A percentile compares a stretch with the other conserved stretches of the same genome.
These are phyloP conservation scores for Gephyroberyx darwinii DNA, from an alignment of 2,797 vertebrate genomes.

Conservation along the genomic window DNA sequence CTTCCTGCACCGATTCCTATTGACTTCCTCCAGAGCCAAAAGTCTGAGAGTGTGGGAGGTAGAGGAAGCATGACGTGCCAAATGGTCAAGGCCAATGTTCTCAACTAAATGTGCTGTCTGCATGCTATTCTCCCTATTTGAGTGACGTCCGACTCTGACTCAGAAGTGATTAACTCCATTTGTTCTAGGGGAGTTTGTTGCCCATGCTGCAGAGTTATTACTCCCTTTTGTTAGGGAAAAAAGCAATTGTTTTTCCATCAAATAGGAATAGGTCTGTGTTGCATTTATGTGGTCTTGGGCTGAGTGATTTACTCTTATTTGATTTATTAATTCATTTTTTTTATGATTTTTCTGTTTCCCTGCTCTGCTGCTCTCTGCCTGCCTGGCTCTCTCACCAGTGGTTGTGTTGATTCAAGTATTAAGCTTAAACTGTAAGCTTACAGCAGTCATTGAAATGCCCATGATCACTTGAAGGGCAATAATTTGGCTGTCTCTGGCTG, in stretches of 20 bases:
- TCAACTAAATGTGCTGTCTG: too few relatives aligned
- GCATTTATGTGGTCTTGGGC: not conserved
- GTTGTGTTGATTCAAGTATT: too few relatives aligned
- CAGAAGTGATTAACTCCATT: not conserved
- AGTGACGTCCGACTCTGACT: too few relatives aligned
- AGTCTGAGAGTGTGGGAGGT: conserved; percentile 8
- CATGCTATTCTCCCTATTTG: too few relatives aligned
- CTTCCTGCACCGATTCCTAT: conserved; percentile 30
- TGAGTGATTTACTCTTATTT: not conserved
- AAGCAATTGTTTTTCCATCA: not conserved
- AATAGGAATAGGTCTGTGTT: not conserved
- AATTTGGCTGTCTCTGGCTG: too few relatives aligned
- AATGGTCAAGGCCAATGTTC: not conserved
- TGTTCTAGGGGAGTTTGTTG: not conserved
- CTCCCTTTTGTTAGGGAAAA: not conserved
- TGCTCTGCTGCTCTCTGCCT: not conserved
- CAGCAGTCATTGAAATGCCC: too few relatives aligned
- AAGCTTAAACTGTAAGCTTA: too few relatives aligned
- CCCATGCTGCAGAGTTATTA: not conserved
- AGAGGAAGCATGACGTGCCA: conserved; percentile 18
- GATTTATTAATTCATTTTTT: too few relatives aligned
- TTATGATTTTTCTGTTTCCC: not conserved
- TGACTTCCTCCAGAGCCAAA: conserved; percentile 24
- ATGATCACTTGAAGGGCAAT: too few relatives aligned
- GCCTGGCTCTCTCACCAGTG: not conserved